Evolutionary conservation across 2,888 invertebrate genomes (phyloP).

Genomic region (Lasioglossum figueresi): DNA sequence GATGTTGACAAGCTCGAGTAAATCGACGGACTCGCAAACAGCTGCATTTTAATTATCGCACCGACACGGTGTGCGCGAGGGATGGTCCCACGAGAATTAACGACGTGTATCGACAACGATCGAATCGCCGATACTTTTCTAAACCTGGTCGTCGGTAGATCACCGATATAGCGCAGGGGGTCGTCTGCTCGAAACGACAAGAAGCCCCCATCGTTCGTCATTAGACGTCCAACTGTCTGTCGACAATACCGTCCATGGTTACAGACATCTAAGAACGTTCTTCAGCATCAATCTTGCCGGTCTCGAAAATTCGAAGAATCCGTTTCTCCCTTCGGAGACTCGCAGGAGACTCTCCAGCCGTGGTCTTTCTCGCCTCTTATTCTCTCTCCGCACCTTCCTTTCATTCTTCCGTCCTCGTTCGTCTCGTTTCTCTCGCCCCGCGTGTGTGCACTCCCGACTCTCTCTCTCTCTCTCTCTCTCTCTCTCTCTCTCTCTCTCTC

Average conservation of each 20-base stretch:
- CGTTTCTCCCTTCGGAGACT: conserved; percentile 57
- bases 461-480: not conserved
- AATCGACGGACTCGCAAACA: not conserved
- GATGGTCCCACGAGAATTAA: conserved; percentile 34
- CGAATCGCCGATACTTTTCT: conserved; percentile 36
- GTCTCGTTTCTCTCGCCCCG: conserved; percentile 33
- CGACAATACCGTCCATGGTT: conserved; percentile 59
- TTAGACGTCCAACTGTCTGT: conserved; percentile 62
- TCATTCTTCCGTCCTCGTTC: conserved; percentile 22
- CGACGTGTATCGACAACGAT: conserved; percentile 44
- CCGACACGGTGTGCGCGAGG: not conserved
- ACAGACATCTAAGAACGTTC: conserved; percentile 62
- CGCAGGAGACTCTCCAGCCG: conserved; percentile 34
- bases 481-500: not conserved
- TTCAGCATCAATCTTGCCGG: conserved; percentile 72
- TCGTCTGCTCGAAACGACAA: conserved; percentile 33
- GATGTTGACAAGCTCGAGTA: not conserved
- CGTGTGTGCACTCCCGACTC: not conserved
- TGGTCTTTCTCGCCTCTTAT: conserved; percentile 61
- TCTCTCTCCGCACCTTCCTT: conserved; percentile 54
- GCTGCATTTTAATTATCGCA: conserved; percentile 14
- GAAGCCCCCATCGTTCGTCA: conserved; percentile 58
- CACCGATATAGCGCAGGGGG: conserved; percentile 57
- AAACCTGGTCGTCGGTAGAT: conserved; percentile 38
- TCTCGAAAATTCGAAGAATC: conserved; percentile 76